Conservation (phyloP, 2,888 invertebrate species). For the Elmis aenea region DNA sequence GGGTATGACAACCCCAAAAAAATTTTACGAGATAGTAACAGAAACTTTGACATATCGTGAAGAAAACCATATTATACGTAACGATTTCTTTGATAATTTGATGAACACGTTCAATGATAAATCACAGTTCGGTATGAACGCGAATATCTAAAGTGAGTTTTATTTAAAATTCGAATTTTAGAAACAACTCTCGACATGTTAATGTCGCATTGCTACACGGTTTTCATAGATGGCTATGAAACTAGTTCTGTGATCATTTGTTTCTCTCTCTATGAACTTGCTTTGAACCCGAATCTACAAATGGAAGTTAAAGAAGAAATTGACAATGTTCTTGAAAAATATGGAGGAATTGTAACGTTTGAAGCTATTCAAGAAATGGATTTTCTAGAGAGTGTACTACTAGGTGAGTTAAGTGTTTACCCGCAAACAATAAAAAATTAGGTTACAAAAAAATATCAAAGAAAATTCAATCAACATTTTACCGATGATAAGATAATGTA, state of each 20-base stretch:
- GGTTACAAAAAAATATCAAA: too few species aligned
- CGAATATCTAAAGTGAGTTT: too few species aligned
- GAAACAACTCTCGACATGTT: constrained; percentile 33
- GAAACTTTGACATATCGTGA: constrained; percentile 40
- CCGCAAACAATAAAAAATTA: too few species aligned
- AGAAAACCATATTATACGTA: constrained; percentile 37
- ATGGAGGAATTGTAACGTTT: constrained; percentile 39
- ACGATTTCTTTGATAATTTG: constrained; percentile 45
- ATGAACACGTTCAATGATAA: too few species aligned
- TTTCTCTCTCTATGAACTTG: constrained; percentile 42
- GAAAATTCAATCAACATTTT: too few species aligned
- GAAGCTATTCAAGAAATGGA: constrained; percentile 45
- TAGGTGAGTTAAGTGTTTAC: too few species aligned
- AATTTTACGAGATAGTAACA: too few species aligned
- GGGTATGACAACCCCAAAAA: too few species aligned
- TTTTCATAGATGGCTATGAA: constrained; percentile 48
- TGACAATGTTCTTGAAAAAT: constrained; percentile 27
- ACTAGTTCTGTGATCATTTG: constrained; percentile 45
- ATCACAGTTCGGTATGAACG: too few species aligned
- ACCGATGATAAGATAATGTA: too few species aligned
- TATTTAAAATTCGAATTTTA: too few species aligned
- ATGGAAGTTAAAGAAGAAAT: constrained; percentile 44
- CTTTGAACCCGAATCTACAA: constrained; percentile 42
- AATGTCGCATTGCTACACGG: constrained; percentile 40
- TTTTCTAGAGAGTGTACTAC: constrained; percentile 46